Evolutionary conservation across 2,888 invertebrate genomes (phyloP), one percentile per base, ranked within the genome.

Genomic region (Troides oblongomaculatus): DNA sequence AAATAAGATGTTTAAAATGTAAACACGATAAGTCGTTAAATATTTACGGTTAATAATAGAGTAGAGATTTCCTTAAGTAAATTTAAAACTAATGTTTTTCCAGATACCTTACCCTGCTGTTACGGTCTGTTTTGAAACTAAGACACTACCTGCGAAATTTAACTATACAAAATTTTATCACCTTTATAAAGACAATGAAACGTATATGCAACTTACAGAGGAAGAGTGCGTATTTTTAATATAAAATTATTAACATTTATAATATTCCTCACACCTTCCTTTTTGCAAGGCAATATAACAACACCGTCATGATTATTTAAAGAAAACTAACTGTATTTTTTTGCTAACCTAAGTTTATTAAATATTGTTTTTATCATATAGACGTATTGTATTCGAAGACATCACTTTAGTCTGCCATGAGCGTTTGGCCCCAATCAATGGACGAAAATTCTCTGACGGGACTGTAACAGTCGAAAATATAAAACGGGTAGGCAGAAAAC

Each of bases 61-160:
- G n/a, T 7, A 53, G 18, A 53, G 18, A 53, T 23, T 58, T 58
- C 1, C 10, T 23, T 23, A 12, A 23, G 12, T 12, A 58, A n/a
- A n/a, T 58, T 12, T 12, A 58, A 8, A n/a, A 14, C 23, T 21
- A 21, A n/a, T 23, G 18, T 67, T 68, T 66, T 76, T 78, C 23
- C 84, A 94, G 88, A 94, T 95, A 74, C 95, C 95, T 0, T 95
- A 95, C 76, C 95, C 95, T 17, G 94, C 95, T 0, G 94, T 95
- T 14, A 95, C 95, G 0, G 90, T 95, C 25, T 95, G 95, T 76
- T 93, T 94, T 10, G 95, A 95, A 84, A 96, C 95, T 0, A 96
- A 96, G 80, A 87, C 94, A 0, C 89, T 93, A 74, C 94, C 95
- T 79, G 89, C 89, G 0, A 84, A 91, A 59, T 96, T 94, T 78